Conservation (phyloP, 2,888 invertebrate species). For the Microplitis manilae region DNA sequence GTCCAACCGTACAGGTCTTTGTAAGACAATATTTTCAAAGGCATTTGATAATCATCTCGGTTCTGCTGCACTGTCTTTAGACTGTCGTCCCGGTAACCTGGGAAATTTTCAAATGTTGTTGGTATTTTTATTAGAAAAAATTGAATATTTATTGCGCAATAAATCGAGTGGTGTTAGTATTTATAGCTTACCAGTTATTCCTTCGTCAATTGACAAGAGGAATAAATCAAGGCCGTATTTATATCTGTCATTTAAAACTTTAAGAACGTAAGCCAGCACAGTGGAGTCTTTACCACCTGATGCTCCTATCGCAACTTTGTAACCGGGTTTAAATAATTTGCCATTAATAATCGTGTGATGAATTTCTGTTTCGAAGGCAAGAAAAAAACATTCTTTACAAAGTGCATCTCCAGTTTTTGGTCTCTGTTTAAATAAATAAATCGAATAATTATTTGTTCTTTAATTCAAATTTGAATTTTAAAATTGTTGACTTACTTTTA, state of each 20-base stretch:
- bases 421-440: constrained; percentile 74
- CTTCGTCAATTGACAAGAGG: constrained; percentile 97
- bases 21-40: constrained; percentile 95
- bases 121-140: neutral
- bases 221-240: constrained; percentile 91
- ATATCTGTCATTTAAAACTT: constrained; percentile 90
- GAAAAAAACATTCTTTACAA: constrained; percentile 95
- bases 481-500: constrained; percentile 76
- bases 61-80: constrained; percentile 96
- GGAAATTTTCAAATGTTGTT: constrained; percentile 31
- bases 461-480: neutral
- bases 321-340: constrained; percentile 85
- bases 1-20: constrained; percentile 99
- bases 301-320: constrained; percentile 93
- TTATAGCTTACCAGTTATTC: constrained; percentile 82
- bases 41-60: constrained; percentile 92
- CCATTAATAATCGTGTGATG: constrained; percentile 90
- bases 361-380: constrained; percentile 94
- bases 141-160: constrained; percentile 9
- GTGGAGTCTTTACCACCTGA: constrained; percentile 98
- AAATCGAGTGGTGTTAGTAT: neutral
- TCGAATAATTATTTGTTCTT: constrained; percentile 26
- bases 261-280: constrained; percentile 94
- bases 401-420: constrained; percentile 93
- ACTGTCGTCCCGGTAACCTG: constrained; percentile 94